Percentiles rank a stretch among this genome's conserved stretches.
Conservation (phyloP, 2,888 invertebrate genomes). For the Dryococelus australis region DNA sequence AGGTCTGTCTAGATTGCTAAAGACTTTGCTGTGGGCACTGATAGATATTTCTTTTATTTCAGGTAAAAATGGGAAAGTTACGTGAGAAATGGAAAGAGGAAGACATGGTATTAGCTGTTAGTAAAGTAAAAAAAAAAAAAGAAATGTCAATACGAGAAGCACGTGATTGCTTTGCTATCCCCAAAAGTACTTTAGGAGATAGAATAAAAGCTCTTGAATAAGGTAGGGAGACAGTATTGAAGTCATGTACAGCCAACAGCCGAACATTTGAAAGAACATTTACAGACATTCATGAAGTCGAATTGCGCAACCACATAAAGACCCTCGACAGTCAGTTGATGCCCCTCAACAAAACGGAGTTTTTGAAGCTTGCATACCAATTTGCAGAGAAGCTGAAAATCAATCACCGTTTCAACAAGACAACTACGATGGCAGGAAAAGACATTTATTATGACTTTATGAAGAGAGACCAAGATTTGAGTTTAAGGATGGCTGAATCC, state of each 20-base stretch:
- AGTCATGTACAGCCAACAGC: too few relatives aligned
- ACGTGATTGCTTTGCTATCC: not conserved
- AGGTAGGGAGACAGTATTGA: not conserved
- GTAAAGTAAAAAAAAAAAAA: too few relatives aligned
- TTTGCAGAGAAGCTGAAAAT: too few relatives aligned
- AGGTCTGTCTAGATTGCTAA: too few relatives aligned
- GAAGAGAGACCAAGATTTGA: slow-evolving; percentile 31
- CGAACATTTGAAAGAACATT: not conserved
- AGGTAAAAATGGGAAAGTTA: too few relatives aligned
- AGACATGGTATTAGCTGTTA: too few relatives aligned
- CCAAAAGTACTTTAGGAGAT: slow-evolving; percentile 36
- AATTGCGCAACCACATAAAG: slow-evolving; percentile 32
- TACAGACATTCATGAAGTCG: not conserved
- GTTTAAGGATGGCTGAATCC: slow-evolving; percentile 16
- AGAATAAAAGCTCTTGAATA: not conserved
- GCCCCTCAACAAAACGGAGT: slow-evolving; percentile 41
- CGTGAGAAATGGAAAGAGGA: too few relatives aligned
- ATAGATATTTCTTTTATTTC: too few relatives aligned
- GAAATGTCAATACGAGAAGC: too few relatives aligned
- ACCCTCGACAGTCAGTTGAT: slow-evolving; percentile 34
- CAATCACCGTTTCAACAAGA: too few relatives aligned
- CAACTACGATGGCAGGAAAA: slow-evolving; percentile 45
- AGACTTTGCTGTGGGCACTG: too few relatives aligned
- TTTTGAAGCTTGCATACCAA: slow-evolving; percentile 42
- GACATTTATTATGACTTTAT: slow-evolving; percentile 45